phyloP scores from a whole-genome alignment of 2,888 invertebrate genomes.

The Pyralis farinalis region DNA sequence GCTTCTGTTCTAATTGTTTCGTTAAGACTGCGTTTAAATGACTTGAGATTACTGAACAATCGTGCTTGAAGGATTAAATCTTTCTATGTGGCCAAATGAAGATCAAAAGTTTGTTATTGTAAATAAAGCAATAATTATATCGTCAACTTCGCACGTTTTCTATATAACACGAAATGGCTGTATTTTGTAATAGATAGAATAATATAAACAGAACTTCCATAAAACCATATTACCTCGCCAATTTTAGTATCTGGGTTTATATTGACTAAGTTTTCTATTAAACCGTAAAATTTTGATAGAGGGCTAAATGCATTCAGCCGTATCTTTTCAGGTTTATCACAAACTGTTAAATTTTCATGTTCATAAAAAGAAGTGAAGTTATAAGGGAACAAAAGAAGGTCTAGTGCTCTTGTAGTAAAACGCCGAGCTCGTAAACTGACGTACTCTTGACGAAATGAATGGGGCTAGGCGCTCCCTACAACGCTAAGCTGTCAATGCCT shows the following conservation, averaged over 20 bases:
- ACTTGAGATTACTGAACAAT: no score
- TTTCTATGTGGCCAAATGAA: no score
- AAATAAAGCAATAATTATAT: no score
- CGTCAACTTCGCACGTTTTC: no score
- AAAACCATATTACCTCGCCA: no score
- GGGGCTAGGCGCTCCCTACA: constrained; percentile 30
- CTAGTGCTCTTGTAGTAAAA: constrained; percentile 58
- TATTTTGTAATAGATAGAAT: neutral
- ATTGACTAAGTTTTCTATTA: neutral
- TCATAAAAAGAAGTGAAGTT: constrained; percentile 45
- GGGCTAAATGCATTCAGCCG: constrained; percentile 12
- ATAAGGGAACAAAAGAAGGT: constrained; percentile 49
- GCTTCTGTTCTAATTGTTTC: neutral
- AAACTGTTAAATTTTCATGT: constrained; percentile 45
- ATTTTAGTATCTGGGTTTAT: no score
- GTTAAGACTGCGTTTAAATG: no score
- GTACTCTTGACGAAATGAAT: constrained; percentile 49
- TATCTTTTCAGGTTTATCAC: constrained; percentile 37
- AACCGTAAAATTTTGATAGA: neutral
- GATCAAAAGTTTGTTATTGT: no score
- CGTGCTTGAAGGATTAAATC: no score
- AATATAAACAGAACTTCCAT: no score
- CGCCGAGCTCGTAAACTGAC: constrained; percentile 59
- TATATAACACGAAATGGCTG: no score
- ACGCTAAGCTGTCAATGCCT: constrained; percentile 39